These are phyloP conservation scores for Itoplectis maculator DNA, from an alignment of 2,888 invertebrate species.

Conservation along the genomic window DNA sequence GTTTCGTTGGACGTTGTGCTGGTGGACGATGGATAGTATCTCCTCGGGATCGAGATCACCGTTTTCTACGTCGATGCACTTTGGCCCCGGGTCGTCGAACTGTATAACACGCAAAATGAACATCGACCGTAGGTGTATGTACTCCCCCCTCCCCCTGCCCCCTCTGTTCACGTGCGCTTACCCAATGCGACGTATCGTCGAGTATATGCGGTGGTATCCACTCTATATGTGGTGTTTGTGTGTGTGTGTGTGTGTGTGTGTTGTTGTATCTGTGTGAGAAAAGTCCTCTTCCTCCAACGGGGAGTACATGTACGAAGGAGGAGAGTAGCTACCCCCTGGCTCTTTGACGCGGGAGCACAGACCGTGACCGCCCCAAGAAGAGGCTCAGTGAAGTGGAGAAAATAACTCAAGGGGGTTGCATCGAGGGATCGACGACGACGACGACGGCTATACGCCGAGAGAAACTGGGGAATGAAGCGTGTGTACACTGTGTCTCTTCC, in stretches of 20 bases:
- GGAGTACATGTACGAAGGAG: slow-evolving; percentile 24
- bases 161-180: slow-evolving; percentile 1
- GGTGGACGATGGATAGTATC: slow-evolving; percentile 82
- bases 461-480: not conserved
- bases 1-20: slow-evolving; percentile 84
- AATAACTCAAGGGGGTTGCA: slow-evolving; percentile 64
- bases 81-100: slow-evolving; percentile 71
- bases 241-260: not conserved
- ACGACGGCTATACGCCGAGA: too few relatives aligned
- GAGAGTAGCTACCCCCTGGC: slow-evolving; percentile 46
- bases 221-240: not conserved
- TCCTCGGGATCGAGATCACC: slow-evolving; percentile 79
- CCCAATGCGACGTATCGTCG: slow-evolving; percentile 5
- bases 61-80: slow-evolving; percentile 71
- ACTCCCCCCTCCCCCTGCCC: too few relatives aligned
- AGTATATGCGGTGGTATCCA: not conserved
- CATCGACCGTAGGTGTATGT: slow-evolving; percentile 28
- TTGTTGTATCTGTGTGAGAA: not conserved
- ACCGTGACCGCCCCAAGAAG: slow-evolving; percentile 64
- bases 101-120: slow-evolving; percentile 62
- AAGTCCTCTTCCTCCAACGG: slow-evolving; percentile 1
- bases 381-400: slow-evolving; percentile 64
- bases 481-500: not conserved
- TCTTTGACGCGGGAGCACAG: slow-evolving; percentile 64
- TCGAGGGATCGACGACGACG: slow-evolving; percentile 58